Base-by-base conservation (phyloP, 2,113 vertebrate genomes). In the Brachyhypopomus gauderio region DNA sequence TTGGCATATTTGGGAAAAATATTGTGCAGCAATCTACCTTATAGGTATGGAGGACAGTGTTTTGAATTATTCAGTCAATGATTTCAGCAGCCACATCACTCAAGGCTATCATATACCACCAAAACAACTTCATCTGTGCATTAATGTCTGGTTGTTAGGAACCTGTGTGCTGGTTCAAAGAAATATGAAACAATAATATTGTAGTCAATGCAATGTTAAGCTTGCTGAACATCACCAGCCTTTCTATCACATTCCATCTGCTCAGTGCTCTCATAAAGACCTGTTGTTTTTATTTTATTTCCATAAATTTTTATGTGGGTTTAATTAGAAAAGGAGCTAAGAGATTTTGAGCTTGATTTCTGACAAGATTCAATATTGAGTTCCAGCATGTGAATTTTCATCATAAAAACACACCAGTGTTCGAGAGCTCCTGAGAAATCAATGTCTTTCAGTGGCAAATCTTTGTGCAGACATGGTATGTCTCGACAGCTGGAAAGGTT, bases 381-480 rank as follows among this genome's bases (percentile, higher is more conserved):
- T 78, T 69, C 55, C 64, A 75, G 22, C 19, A 34, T 78, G 38
- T 69, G 59, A 64, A 48, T 84, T 73, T 73, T 22, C 56, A 63
- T 64, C 5, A 72, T 66, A 80, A 75, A 63, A 23, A 48, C 84
- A 76, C 80, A 76, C 59, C 76, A 72, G 45, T 64, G 64, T 58
- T 72, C 60, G 41, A 69, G 41, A 67, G 70, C 69, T 82, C 71
- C 27, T 45, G 71, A 58, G 71, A 79, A 85, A 85, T 82, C 80
- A 82, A 75, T 82, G 80, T 71, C 30, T 82, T 71, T 63, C 80
- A 66, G 77, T 82, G 66, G 77, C 66, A 67, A 78, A 72, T 79
- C 75, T 45, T 71, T 85, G 38, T 81, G 52, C 72, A 81, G 73
- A 81, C 80, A 77, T 72, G 78, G 80, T 77, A 73, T 77, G 70